These are phyloP conservation scores for Halictus quadricinctus DNA, from an alignment of 2,888 invertebrate genomes.

Conservation along the genomic window DNA sequence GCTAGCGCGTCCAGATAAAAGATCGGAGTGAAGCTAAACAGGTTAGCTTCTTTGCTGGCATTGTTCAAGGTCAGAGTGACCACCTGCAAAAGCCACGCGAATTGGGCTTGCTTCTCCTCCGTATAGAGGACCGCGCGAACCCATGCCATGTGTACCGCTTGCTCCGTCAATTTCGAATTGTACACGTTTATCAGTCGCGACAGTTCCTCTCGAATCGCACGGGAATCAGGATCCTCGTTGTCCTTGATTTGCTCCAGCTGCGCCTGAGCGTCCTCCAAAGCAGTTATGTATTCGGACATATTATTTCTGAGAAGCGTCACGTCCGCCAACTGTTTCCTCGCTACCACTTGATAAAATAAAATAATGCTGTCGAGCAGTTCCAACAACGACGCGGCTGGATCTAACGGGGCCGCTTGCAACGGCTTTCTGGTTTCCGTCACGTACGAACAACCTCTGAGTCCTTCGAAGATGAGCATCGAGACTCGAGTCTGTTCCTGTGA, in stretches of 20 bases:
- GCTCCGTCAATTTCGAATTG: constrained; percentile 84
- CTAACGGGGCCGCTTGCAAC: constrained; percentile 83
- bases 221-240: constrained; percentile 68
- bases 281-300: constrained; percentile 86
- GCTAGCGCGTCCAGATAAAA: constrained; percentile 88
- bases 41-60: constrained; percentile 85
- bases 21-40: constrained; percentile 89
- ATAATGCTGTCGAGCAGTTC: constrained; percentile 87
- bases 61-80: constrained; percentile 85
- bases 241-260: constrained; percentile 81
- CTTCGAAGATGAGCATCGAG: constrained; percentile 66
- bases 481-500: constrained; percentile 84
- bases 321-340: constrained; percentile 86
- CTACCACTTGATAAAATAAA: constrained; percentile 87
- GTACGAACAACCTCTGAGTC: constrained; percentile 72
- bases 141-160: constrained; percentile 88
- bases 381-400: constrained; percentile 83
- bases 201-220: constrained; percentile 84
- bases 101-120: constrained; percentile 85
- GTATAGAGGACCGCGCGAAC: constrained; percentile 87
- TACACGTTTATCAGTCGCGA: constrained; percentile 85
- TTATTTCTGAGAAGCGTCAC: constrained; percentile 85
- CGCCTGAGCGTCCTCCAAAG: constrained; percentile 85
- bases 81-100: constrained; percentile 86
- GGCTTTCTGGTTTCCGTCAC: constrained; percentile 72